Evolutionary conservation across 35 echinoderm and acorn worm genomes (phyloP).

Genomic region (Stichopus chloronotus): DNA sequence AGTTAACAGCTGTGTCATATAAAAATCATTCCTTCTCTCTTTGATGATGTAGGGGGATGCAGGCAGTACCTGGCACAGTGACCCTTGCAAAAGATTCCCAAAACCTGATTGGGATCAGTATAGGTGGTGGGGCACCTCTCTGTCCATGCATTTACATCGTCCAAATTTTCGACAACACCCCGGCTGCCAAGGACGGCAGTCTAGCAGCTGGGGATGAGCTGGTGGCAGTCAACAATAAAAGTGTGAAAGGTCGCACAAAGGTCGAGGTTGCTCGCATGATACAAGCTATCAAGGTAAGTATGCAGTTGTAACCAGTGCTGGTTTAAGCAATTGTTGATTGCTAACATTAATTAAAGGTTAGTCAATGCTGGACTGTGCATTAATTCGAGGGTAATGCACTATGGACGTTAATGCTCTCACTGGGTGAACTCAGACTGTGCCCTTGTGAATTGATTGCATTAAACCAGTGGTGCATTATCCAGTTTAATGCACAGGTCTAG

Average conservation of each 20-base stretch:
- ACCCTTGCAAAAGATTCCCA: constrained; percentile 90
- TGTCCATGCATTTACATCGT: constrained; percentile 99
- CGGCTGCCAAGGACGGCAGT: constrained; percentile 85
- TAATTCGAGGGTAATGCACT: background rate
- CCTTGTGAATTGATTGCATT: too few relatives aligned
- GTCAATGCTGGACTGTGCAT: background rate
- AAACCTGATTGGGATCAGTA: constrained; percentile 98
- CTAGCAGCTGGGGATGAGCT: constrained; percentile 95
- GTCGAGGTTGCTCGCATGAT: constrained; percentile 98
- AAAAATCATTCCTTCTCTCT: background rate
- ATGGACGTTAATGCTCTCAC: too few relatives aligned
- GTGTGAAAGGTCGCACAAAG: constrained; percentile 94
- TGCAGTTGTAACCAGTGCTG: background rate
- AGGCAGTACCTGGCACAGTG: constrained; percentile 84
- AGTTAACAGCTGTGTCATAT: background rate
- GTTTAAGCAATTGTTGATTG: background rate
- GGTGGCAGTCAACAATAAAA: constrained; percentile 89
- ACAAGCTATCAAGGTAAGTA: constrained; percentile 86
- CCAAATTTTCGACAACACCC: constrained; percentile 99
- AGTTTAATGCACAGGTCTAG: too few relatives aligned
- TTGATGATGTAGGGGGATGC: constrained; percentile 81
- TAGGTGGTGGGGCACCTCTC: constrained; percentile 93
- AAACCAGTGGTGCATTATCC: too few relatives aligned
- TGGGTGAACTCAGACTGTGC: too few relatives aligned
- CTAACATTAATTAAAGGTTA: background rate